Conservation (phyloP, 1,140 invertebrate genomes). For the Vanessa tameamea region DNA sequence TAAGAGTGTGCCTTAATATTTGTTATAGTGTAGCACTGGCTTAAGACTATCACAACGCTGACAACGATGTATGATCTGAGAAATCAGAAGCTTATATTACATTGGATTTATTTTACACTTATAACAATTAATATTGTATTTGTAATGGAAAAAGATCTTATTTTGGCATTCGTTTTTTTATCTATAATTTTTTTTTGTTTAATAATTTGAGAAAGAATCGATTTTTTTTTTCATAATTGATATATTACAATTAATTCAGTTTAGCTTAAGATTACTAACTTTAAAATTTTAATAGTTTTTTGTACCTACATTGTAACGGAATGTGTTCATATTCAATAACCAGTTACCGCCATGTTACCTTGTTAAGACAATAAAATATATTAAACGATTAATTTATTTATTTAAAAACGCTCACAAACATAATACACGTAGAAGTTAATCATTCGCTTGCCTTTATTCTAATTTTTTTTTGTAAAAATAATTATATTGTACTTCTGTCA, state of each 20-base stretch:
- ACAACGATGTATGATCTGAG: too few species aligned
- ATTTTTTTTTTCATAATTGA: neutral
- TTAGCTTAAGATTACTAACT: neutral
- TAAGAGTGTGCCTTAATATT: too few species aligned
- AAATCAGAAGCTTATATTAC: neutral
- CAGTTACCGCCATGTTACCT: conserved; percentile 21
- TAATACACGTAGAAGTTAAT: too few species aligned
- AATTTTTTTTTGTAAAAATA: too few species aligned
- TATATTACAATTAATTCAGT: neutral
- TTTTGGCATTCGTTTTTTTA: neutral
- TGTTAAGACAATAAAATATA: conserved; percentile 27
- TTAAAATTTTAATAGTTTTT: neutral
- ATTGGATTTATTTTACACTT: neutral
- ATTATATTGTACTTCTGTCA: too few species aligned
- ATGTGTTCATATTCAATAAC: conserved; percentile 20
- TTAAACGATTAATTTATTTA: conserved; percentile 6
- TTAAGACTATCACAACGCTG: too few species aligned
- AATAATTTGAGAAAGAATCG: neutral
- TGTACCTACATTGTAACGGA: neutral
- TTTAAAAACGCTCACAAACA: neutral
- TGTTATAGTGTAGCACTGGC: too few species aligned
- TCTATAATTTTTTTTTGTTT: neutral
- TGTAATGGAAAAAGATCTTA: neutral
- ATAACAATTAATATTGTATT: neutral
- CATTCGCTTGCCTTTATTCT: too few species aligned